Evolutionary conservation across 2,888 invertebrate genomes (phyloP).

Genomic region (Sturmia bella): DNA sequence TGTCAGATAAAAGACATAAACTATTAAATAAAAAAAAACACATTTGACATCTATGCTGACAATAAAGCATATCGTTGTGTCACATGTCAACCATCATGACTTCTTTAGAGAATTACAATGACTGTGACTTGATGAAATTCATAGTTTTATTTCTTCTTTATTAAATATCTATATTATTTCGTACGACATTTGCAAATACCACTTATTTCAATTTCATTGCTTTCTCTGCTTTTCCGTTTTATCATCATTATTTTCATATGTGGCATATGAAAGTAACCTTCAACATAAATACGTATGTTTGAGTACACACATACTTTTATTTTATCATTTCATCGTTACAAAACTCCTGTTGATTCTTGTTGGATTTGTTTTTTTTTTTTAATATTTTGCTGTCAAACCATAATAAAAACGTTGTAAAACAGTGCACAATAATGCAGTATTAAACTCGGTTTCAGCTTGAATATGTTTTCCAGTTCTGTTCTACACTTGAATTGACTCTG

Average conservation of each 20-base stretch:
- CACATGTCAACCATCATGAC: conserved; percentile 69
- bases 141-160: background rate
- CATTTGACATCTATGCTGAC: conserved; percentile 66
- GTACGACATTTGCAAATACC: conserved; percentile 59
- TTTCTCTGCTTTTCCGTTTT: background rate
- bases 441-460: no score
- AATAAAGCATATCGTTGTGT: conserved; percentile 69
- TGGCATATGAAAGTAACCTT: conserved; percentile 56
- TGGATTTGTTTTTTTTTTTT: conserved; percentile 44
- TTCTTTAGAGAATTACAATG: conserved; percentile 64
- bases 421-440: conserved; percentile 38
- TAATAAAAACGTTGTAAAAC: conserved; percentile 15
- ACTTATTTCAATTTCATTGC: conserved; percentile 42
- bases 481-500: no score
- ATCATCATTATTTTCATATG: conserved; percentile 29
- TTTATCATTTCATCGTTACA: conserved; percentile 41
- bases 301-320: conserved; percentile 51
- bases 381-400: conserved; percentile 26
- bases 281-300: conserved; percentile 21
- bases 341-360: conserved; percentile 66
- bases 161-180: background rate
- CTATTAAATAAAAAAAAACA: conserved; percentile 29
- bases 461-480: no score
- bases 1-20: conserved; percentile 33
- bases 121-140: conserved; percentile 17